Evolutionary conservation across 2,113 vertebrate species (phyloP), one percentile per base, ranked within the genome.

Genomic region (Ophthalmolycus amberensis): DNA sequence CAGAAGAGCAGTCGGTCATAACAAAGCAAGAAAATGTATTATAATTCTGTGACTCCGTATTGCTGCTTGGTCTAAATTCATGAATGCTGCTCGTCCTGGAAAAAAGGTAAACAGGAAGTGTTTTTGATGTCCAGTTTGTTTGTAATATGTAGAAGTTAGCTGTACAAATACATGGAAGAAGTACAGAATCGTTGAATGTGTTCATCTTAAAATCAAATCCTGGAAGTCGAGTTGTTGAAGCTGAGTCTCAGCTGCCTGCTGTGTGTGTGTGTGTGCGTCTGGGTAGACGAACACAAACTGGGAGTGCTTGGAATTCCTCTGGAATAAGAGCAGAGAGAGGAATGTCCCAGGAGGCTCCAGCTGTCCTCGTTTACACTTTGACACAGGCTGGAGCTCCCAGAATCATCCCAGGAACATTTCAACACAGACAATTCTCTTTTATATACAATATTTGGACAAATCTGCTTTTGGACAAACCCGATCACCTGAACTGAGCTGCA

Each of bases 301-400:
- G 0, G n/a, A 79, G n/a, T 80, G 71, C 27, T n/a, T 88, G 71
- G 76, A 52, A 86, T 91, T 91, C 80, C 86, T 29, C 15, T 83
- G 50, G 77, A 77, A 69, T 71, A 67, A 72, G 14, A 77, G 64
- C 81, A 75, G 18, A 60, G 22, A 64, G 15, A 72, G 78, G 71
- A 83, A 48, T 60, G n/a, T 81, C 75, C 72, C 73, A 52, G 46
- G 22, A 58, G 34, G 60, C 62, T 9, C 58, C 79, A 78, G 84
- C 84, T 84, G 80, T 71, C 46, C 5, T 18, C 38, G 27, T 70
- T 78, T 63, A 52, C 27, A 37, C 52, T 3, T 9, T 38, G 6
- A 46, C 0, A 29, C 14, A 34, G 1, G 9, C 37, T 15, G 42
- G 2, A 42, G 74, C 22, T 58, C 37, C 0, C 1, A 32, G 29